Evolutionary conservation across 2,797 vertebrate genomes (phyloP).

Genomic region (Apogon hyalosoma): DNA sequence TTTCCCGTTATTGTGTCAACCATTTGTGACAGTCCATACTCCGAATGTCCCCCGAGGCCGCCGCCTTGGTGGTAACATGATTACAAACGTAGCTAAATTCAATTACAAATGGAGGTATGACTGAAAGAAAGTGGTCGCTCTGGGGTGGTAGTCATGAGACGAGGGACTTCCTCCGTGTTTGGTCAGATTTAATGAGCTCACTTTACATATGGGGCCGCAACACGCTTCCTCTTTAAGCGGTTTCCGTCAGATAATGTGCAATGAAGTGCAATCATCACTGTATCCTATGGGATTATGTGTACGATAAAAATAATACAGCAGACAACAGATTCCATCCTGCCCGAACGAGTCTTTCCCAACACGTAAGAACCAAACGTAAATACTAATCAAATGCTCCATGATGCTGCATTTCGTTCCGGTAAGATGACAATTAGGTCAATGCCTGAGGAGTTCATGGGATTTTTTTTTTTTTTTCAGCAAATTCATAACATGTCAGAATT

Average conservation of each 20-base stretch:
- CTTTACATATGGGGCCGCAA: slow-evolving; percentile 27
- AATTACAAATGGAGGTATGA: slow-evolving; percentile 35
- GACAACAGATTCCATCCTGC: slow-evolving; percentile 24
- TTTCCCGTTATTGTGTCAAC: slow-evolving; percentile 43
- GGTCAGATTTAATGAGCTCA: slow-evolving; percentile 57
- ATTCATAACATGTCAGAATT: slow-evolving; percentile 8
- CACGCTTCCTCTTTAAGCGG: slow-evolving; percentile 23
- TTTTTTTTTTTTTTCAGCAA: slow-evolving; percentile 27
- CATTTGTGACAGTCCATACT: slow-evolving; percentile 39
- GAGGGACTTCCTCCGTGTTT: slow-evolving; percentile 46
- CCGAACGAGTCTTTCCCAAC: slow-evolving; percentile 18
- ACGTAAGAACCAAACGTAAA: slow-evolving; percentile 6
- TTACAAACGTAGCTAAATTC: slow-evolving; percentile 56
- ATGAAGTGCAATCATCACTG: slow-evolving; percentile 40
- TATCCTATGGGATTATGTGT: slow-evolving; percentile 29
- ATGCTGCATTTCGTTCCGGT: slow-evolving; percentile 10
- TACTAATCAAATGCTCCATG: slow-evolving; percentile 2
- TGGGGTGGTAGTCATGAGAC: slow-evolving; percentile 23
- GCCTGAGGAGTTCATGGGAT: slow-evolving; percentile 17
- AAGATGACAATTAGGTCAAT: slow-evolving; percentile 24
- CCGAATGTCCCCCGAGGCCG: slow-evolving; percentile 37
- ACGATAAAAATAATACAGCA: slow-evolving; percentile 11
- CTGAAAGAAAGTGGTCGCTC: slow-evolving; percentile 18
- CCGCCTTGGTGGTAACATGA: slow-evolving; percentile 39
- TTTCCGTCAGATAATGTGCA: slow-evolving; percentile 27